phyloP scores from a whole-genome alignment of 2,888 invertebrate genomes.

The Trichopria drosophilae region DNA sequence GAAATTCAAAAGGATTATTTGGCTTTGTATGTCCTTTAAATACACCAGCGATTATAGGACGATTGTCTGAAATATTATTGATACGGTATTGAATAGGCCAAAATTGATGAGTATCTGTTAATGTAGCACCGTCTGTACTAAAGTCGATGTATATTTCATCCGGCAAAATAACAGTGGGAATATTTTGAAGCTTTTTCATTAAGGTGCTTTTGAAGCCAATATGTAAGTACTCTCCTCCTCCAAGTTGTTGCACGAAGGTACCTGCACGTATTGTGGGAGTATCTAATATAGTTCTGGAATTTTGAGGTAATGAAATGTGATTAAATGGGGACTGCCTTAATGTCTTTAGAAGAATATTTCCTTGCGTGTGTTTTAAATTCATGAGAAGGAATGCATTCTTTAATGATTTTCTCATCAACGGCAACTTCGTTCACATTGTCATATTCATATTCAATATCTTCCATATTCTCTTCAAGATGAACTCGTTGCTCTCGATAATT shows the following conservation, averaged over 20 bases:
- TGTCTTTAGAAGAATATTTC: conserved; percentile 14
- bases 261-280: conserved; percentile 12
- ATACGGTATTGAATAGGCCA: no score
- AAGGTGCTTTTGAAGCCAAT: no score
- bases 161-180: conserved; percentile 14
- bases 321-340: conserved; percentile 15
- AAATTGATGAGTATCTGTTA: no score
- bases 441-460: no score
- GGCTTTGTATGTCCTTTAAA: conserved; percentile 19
- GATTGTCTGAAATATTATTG: conserved; percentile 12
- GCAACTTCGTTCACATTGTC: not conserved
- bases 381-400: no score
- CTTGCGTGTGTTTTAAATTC: conserved; percentile 15
- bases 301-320: conserved; percentile 13
- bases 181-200: conserved; percentile 17
- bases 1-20: conserved; percentile 17
- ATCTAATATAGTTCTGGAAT: conserved; percentile 16
- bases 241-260: conserved; percentile 5
- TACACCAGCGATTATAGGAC: conserved; percentile 24
- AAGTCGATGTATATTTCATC: conserved; percentile 16
- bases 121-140: conserved; percentile 22
- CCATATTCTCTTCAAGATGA: no score
- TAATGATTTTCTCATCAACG: not conserved
- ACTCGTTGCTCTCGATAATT: no score
- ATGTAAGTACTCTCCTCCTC: no score